Base-by-base conservation (phyloP, 1,140 invertebrate species). In the Oreohelix idahoensis region DNA sequence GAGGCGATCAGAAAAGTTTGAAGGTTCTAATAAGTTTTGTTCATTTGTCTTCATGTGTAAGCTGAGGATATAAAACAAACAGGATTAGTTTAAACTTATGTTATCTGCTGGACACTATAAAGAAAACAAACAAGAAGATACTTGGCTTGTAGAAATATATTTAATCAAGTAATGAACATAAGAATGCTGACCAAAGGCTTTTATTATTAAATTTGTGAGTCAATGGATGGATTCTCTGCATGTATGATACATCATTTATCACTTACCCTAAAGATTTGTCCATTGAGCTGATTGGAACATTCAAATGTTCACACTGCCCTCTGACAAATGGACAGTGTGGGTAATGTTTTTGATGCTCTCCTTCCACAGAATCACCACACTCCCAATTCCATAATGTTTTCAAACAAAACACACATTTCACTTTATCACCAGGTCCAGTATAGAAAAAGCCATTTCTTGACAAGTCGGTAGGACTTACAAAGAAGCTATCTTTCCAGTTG, bases 381-480 rank as follows among this genome's bases (percentile, higher is more conserved):
- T 95, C 94, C 96, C 95, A 98, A 87, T 94, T 94, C 85, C 93
- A 94, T 86, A 95, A 93, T 51, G 96, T 92, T 77, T 95, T 96
- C 86, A 94, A 94, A 92, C 96, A 97, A 94, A 95, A 98, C 8
- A 95, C 96, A 93, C 97, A 98, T 86, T 96, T 94, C 0, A 97
- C 96, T 90, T 95, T 92, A 88, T 95, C 95, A 58, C 92, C 94
- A 84, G 93, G 92, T 35, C 95, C 95, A 0, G 94, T 95, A 71
- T 95, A 96, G 90, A 94, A 97, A 93, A 97, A 97, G 26, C 96
- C 96, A 45, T 96, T 96, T 91, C 95, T 95, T 8, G 96, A 96
- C 85, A 97, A 94, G 89, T 94, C 93, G 89, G 95, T 93, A 0
- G 96, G 95, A 89, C 94, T 94, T 5, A 96, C 94, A 38, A 1